These are phyloP conservation scores for Tamias sibiricus DNA, from an alignment of 2,113 vertebrate genomes.

Conservation along the genomic window DNA sequence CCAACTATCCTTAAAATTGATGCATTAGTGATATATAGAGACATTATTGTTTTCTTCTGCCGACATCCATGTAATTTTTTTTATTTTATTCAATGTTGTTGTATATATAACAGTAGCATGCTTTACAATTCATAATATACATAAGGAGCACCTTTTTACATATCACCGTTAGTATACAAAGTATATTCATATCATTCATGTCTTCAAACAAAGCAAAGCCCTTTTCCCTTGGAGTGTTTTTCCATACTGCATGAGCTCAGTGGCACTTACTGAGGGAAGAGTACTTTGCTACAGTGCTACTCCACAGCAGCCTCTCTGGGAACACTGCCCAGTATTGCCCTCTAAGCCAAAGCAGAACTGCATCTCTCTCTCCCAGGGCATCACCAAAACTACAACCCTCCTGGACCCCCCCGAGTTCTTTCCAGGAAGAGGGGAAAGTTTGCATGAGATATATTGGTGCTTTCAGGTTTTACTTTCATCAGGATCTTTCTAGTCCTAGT, in stretches of 20 bases:
- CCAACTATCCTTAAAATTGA: slow-evolving; percentile 52
- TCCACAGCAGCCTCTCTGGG: neutral
- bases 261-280: neutral
- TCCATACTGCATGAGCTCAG: neutral
- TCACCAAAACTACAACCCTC: neutral
- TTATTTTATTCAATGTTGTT: too few relatives aligned
- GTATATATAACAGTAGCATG: too few relatives aligned
- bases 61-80: too few relatives aligned
- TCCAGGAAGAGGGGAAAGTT: neutral
- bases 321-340: neutral
- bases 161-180: too few relatives aligned
- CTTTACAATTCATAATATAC: too few relatives aligned
- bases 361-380: neutral
- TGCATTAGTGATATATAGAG: slow-evolving; percentile 3
- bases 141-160: too few relatives aligned
- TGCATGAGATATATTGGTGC: neutral
- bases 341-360: neutral
- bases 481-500: neutral
- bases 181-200: too few relatives aligned
- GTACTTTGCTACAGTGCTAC: neutral
- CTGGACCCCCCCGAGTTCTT: neutral
- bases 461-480: neutral
- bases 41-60: too few relatives aligned
- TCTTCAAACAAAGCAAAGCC: too few relatives aligned
- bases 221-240: neutral